A percentile compares a stretch with the other conserved stretches of the same genome.
These are phyloP conservation scores for Merluccius polli DNA, from an alignment of 2,797 vertebrate species.

Conservation along the genomic window DNA sequence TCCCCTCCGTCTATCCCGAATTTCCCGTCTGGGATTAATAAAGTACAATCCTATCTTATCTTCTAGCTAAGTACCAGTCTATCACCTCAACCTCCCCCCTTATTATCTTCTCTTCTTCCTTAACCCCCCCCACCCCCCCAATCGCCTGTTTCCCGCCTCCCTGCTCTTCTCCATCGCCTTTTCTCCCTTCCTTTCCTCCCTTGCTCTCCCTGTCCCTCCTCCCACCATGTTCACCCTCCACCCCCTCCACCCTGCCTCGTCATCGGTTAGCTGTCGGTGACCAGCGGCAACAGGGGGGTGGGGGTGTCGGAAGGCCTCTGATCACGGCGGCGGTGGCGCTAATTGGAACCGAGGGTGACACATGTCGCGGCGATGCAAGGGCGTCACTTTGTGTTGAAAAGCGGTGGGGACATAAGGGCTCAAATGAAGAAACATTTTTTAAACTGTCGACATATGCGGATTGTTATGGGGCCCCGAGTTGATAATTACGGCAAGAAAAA, in stretches of 20 bases:
- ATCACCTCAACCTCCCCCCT: neutral
- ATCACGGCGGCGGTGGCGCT: too few species aligned
- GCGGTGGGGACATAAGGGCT: too few species aligned
- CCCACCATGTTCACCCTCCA: slow-evolving; percentile 14
- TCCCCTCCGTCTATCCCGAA: neutral
- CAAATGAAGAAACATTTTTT: slow-evolving; percentile 55
- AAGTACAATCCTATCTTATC: too few species aligned
- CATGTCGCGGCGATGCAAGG: too few species aligned
- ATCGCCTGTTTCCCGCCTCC: neutral
- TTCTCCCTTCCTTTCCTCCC: neutral
- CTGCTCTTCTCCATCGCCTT: neutral
- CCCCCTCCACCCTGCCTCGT: too few species aligned
- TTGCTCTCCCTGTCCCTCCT: slow-evolving; percentile 19
- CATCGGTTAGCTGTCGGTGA: too few species aligned
- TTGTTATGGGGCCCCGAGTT: too few species aligned
- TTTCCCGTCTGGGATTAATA: neutral
- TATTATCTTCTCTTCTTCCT: slow-evolving; percentile 1
- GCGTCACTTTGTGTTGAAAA: too few species aligned
- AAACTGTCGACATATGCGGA: too few species aligned
- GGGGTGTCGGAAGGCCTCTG: too few species aligned
- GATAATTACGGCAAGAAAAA: too few species aligned
- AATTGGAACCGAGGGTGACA: too few species aligned
- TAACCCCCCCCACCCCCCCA: neutral
- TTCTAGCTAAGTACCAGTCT: neutral
- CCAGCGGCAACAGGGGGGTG: neutral